phyloP scores from a whole-genome alignment of 2,113 vertebrate genomes.

The Ibidorhyncha struthersii region DNA sequence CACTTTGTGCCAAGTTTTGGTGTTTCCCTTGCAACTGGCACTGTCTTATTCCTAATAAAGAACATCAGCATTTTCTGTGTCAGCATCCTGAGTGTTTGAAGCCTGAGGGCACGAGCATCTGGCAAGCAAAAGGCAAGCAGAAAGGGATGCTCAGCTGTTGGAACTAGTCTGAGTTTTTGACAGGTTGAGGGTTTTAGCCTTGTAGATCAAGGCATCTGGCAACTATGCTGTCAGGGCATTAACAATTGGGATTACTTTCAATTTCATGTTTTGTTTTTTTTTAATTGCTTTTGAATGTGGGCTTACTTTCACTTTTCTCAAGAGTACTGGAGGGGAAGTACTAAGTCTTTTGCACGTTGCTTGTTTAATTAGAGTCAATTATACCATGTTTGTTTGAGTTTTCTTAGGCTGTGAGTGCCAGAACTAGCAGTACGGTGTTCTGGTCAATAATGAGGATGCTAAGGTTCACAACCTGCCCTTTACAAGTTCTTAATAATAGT shows the following conservation, averaged over 20 bases:
- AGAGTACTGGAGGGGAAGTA: background rate
- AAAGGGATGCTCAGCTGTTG: background rate
- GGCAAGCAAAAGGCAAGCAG: background rate
- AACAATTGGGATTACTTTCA: background rate
- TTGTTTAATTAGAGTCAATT: background rate
- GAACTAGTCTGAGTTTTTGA: background rate
- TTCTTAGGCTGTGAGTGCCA: background rate
- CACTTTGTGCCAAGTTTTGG: background rate
- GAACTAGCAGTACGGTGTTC: background rate
- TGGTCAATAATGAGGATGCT: background rate
- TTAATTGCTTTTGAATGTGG: background rate
- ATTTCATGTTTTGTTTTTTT: background rate
- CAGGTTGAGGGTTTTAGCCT: slow-evolving; percentile 14
- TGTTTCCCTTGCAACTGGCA: background rate
- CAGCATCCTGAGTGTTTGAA: background rate
- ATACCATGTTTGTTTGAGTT: background rate
- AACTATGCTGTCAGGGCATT: background rate
- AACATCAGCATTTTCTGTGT: background rate
- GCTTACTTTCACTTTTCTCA: background rate
- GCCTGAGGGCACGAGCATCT: background rate
- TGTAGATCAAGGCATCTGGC: slow-evolving; percentile 27
- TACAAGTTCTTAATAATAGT: background rate
- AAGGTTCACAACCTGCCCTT: background rate
- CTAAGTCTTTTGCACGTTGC: background rate
- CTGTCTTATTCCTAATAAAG: background rate